Conservation (phyloP, 2,113 vertebrate species). For the Polyodon spathula region DNA sequence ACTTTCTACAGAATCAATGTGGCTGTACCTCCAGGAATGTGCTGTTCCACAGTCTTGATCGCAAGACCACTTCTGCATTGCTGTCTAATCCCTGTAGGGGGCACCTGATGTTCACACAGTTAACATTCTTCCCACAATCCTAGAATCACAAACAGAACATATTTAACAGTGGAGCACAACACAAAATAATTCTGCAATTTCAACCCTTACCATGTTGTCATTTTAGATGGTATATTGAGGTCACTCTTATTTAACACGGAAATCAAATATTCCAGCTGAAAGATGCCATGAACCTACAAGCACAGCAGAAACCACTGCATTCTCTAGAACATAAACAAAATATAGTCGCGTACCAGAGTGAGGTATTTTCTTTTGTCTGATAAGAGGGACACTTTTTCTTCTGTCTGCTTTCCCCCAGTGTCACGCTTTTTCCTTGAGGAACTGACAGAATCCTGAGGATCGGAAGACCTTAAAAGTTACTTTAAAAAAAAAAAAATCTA, state of each 20-base stretch:
- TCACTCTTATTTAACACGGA: too few relatives aligned
- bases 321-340: background rate
- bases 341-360: slow-evolving; percentile 63
- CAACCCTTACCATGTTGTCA: too few relatives aligned
- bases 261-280: background rate
- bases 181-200: too few relatives aligned
- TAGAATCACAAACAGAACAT: slow-evolving; percentile 34
- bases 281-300: background rate
- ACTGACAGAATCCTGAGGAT: slow-evolving; percentile 53
- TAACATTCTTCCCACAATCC: slow-evolving; percentile 62
- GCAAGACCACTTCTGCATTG: slow-evolving; percentile 67
- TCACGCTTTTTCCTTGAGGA: slow-evolving; percentile 67
- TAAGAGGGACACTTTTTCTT: slow-evolving; percentile 48
- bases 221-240: too few relatives aligned
- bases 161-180: too few relatives aligned
- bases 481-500: slow-evolving; percentile 19
- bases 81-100: slow-evolving; percentile 80
- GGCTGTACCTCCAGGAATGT: slow-evolving; percentile 81
- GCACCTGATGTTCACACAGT: slow-evolving; percentile 76
- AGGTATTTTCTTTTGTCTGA: slow-evolving; percentile 61
- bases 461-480: too few relatives aligned
- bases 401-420: slow-evolving; percentile 52
- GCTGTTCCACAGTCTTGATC: slow-evolving; percentile 83
- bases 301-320: background rate
- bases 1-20: background rate